phyloP scores from a whole-genome alignment of 2,113 vertebrate genomes.

The Aptenodytes forsteri region DNA sequence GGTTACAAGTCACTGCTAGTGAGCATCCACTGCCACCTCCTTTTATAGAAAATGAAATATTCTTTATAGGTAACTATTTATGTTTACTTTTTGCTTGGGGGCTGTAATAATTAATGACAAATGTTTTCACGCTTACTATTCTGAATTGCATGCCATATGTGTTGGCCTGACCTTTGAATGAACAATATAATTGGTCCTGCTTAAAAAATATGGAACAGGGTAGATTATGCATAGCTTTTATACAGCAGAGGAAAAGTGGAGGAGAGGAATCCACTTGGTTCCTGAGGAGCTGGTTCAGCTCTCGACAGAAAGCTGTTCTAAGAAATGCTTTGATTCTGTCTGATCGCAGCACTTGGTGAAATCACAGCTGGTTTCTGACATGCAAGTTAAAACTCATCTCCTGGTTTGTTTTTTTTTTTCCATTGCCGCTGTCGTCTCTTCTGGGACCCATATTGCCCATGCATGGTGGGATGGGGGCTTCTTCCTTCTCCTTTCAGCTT shows the following conservation, averaged over 20 bases:
- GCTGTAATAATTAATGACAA: neutral
- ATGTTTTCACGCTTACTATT: neutral
- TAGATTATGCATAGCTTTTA: neutral
- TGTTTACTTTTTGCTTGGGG: neutral
- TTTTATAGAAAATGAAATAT: neutral
- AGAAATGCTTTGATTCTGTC: neutral
- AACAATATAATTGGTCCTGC: neutral
- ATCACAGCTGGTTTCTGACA: neutral
- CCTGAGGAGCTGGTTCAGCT: neutral
- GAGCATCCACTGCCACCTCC: neutral
- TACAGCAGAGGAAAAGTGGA: neutral
- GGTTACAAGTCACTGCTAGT: neutral
- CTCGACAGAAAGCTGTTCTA: neutral
- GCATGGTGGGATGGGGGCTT: neutral
- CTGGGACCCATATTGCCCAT: neutral
- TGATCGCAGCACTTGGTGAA: neutral
- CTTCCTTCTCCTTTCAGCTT: neutral
- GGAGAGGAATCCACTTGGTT: neutral
- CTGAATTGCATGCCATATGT: neutral
- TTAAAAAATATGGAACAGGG: neutral
- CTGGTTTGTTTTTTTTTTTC: too few relatives aligned
- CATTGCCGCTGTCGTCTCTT: neutral
- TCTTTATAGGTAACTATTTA: constrained; percentile 21
- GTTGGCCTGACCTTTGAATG: neutral
- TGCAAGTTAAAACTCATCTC: neutral